Base-by-base conservation (phyloP, 2,888 invertebrate species). In the Campoplex nolae region DNA sequence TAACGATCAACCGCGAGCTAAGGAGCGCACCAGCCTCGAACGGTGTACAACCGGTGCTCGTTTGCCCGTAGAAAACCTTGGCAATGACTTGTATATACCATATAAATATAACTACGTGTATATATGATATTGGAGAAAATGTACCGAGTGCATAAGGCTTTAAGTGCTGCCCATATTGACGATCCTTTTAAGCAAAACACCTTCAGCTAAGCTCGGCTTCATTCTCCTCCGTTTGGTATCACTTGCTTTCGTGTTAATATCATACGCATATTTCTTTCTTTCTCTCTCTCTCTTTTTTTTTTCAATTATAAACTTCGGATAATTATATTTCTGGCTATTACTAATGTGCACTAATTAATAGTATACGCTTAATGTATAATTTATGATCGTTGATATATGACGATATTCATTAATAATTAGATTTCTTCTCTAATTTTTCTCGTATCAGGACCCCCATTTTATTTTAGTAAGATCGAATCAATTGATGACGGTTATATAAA, bases 11-110 rank as follows among this genome's bases (percentile, higher is more conserved):
- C 81, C 76, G 62, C 76, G 62, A 73, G 77, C 73, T 67, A 77
- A 70, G 58, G 42, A 62, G 82, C 85, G 84, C 89, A 89, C 89
- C 80, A 86, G 86, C 89, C 89, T 89, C 90, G 86, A 88, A 88
- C 88, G 76, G 78, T 73, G 84, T 88, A 84, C 85, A 87, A 85
- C 74, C 67, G 58, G 68, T 54, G 85, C 76, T 88, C 86, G 87
- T 88, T 86, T 83, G 62, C 86, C 83, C 79, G 86, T 71, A 48
- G 90, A 88, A 89, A 91, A 90, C 91, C 92, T 92, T 92, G 92
- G 88, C 92, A 92, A 89, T 92, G 89, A 91, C 89, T 48, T 23
- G 42, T 73, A 16, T 48, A 23, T 48, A 23, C 71, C 56, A 56
- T 68, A 68, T 35, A 67, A 75, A 76, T 62, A 48, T 65, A 65